A percentile compares a stretch with the other conserved stretches of the same genome.
These are phyloP conservation scores for Arrhopalites spinosus DNA, from an alignment of 2,888 invertebrate species.

Conservation along the genomic window DNA sequence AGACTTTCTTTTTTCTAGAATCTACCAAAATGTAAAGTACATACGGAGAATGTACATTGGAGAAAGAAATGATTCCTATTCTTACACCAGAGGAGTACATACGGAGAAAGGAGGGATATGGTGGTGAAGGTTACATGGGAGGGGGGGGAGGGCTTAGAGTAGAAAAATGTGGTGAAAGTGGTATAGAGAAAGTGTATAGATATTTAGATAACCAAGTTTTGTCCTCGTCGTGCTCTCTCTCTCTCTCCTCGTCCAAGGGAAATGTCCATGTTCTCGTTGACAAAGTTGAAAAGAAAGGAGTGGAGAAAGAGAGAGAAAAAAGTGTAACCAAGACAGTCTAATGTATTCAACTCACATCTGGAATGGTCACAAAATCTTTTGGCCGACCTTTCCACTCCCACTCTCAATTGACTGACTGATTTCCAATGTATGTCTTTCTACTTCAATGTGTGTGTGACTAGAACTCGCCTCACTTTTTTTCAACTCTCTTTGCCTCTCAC, in stretches of 20 bases:
- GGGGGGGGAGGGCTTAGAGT: too few species aligned
- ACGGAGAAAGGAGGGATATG: too few species aligned
- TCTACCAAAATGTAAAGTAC: neutral
- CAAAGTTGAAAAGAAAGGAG: conserved; percentile 10
- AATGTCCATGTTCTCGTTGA: neutral
- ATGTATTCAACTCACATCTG: conserved; percentile 55
- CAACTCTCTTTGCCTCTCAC: neutral
- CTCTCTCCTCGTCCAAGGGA: neutral
- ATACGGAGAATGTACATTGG: neutral
- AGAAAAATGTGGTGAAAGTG: too few species aligned
- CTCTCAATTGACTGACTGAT: conserved; percentile 54
- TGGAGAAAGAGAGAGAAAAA: conserved; percentile 22
- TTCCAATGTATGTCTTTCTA: conserved; percentile 37
- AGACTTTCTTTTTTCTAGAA: neutral
- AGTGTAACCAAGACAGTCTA: conserved; percentile 34
- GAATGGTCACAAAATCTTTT: conserved; percentile 54
- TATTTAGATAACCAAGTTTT: conserved; percentile 4
- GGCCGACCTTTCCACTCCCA: conserved; percentile 43
- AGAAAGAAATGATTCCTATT: too few species aligned
- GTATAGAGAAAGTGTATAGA: neutral
- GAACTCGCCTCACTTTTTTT: neutral
- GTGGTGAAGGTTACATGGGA: too few species aligned
- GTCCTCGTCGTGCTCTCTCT: neutral
- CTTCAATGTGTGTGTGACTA: conserved; percentile 10
- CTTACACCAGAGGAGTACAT: too few species aligned